Evolutionary conservation across 2,797 vertebrate species (phyloP).

Genomic region (Danio choprae): DNA sequence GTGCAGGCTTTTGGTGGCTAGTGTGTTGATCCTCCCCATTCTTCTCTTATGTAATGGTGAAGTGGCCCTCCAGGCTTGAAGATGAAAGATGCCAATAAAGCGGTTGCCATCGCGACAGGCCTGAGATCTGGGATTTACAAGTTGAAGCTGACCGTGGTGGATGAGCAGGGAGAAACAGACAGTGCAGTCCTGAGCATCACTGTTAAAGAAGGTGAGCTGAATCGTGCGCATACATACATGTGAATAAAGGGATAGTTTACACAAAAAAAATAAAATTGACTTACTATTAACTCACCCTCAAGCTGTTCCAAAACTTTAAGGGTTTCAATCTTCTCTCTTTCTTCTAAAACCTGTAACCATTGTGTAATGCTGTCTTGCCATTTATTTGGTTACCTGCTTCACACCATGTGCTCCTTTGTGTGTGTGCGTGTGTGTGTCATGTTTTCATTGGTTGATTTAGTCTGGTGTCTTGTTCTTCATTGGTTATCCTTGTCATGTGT

Average conservation of each 20-base stretch:
- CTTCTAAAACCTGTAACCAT: no score
- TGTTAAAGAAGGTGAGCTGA: slow-evolving; percentile 84
- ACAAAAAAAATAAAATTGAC: no score
- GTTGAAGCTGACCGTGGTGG: slow-evolving; percentile 84
- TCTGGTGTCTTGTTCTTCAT: no score
- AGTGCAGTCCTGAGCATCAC: slow-evolving; percentile 75
- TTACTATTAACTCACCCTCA: no score
- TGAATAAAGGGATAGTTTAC: neutral
- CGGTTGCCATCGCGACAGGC: slow-evolving; percentile 79
- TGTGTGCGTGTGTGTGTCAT: no score
- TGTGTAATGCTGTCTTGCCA: no score
- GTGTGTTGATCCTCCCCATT: neutral
- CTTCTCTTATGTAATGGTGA: slow-evolving; percentile 56
- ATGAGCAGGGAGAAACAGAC: slow-evolving; percentile 84
- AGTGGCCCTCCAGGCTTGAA: slow-evolving; percentile 83
- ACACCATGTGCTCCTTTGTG: no score
- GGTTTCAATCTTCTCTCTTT: no score
- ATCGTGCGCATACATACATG: neutral
- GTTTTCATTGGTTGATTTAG: no score
- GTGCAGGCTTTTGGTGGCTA: slow-evolving; percentile 22
- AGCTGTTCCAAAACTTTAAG: no score
- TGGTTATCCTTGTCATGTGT: no score
- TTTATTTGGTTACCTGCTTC: no score
- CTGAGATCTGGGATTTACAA: slow-evolving; percentile 82
- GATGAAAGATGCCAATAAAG: slow-evolving; percentile 77